Evolutionary conservation across 2,888 invertebrate genomes (phyloP).

Genomic region (Mythimna loreyi): DNA sequence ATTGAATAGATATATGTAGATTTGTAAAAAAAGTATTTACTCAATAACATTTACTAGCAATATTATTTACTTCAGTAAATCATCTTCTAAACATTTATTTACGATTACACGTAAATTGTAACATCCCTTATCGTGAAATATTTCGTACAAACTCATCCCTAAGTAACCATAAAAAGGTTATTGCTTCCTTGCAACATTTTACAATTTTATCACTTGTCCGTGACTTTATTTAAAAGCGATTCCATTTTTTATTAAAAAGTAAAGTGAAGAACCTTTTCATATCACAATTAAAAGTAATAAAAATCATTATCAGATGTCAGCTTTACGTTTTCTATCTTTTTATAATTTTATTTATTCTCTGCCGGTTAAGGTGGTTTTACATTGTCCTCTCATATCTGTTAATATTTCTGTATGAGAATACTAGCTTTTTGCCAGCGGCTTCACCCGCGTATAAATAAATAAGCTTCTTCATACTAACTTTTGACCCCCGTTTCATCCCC

Average conservation of each 20-base stretch:
- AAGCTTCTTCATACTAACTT: too few relatives aligned
- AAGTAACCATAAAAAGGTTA: slow-evolving; percentile 49
- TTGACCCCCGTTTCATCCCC: too few relatives aligned
- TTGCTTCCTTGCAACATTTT: slow-evolving; percentile 41
- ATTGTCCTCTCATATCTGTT: too few relatives aligned
- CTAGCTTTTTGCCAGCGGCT: too few relatives aligned
- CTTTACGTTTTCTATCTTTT: too few relatives aligned
- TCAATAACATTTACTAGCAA: not conserved
- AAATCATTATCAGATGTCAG: too few relatives aligned
- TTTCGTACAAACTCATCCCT: slow-evolving; percentile 17
- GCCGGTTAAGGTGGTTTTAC: too few relatives aligned
- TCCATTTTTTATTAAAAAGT: slow-evolving; percentile 25
- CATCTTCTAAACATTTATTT: not conserved
- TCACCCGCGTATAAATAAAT: too few relatives aligned
- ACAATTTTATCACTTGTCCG: slow-evolving; percentile 45
- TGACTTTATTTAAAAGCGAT: slow-evolving; percentile 37
- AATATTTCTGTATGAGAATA: too few relatives aligned
- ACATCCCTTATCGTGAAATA: slow-evolving; percentile 14
- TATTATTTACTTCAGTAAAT: not conserved
- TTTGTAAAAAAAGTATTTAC: not conserved
- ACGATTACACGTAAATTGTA: not conserved
- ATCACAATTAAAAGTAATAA: too few relatives aligned
- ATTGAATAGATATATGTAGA: too few relatives aligned
- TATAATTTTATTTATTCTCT: too few relatives aligned
- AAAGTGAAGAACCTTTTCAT: not conserved